These are phyloP conservation scores for Patella pellucida DNA, from an alignment of 2,888 invertebrate species.

Conservation along the genomic window DNA sequence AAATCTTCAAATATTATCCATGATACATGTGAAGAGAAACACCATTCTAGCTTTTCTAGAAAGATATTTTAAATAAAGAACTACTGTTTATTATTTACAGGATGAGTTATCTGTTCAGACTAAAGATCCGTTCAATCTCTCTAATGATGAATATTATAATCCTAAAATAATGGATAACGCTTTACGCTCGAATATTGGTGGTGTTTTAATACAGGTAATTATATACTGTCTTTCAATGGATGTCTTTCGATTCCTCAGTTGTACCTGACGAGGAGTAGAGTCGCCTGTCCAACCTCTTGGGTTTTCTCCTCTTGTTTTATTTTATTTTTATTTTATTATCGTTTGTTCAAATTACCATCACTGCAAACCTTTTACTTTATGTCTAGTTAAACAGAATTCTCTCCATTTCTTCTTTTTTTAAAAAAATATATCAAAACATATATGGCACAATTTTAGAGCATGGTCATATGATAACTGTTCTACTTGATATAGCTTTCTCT, in stretches of 20 bases:
- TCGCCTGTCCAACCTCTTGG: too few relatives aligned
- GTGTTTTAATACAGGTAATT: conserved; percentile 79
- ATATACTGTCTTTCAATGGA: not conserved
- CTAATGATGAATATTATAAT: conserved; percentile 96
- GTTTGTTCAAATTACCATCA: too few relatives aligned
- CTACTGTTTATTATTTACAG: conserved; percentile 19
- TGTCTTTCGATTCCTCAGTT: too few relatives aligned
- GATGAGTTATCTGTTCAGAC: conserved; percentile 68
- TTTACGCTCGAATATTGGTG: conserved; percentile 77
- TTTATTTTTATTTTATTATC: too few relatives aligned
- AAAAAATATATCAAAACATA: not conserved
- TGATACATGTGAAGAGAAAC: conserved; percentile 20
- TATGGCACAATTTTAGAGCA: not conserved
- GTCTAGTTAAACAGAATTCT: too few relatives aligned
- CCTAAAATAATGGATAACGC: conserved; percentile 74
- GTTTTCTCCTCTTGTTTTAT: too few relatives aligned
- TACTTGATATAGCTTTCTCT: not conserved
- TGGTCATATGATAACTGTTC: not conserved
- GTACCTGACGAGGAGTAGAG: too few relatives aligned
- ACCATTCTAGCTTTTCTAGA: not conserved
- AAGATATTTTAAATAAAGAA: too few relatives aligned
- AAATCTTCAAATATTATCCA: not conserved
- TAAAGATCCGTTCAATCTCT: conserved; percentile 96
- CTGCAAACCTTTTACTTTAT: too few relatives aligned
- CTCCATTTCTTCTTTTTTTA: too few relatives aligned